Conservation (phyloP, 2,888 invertebrate species). For the Ditula angustiorana region DNA sequence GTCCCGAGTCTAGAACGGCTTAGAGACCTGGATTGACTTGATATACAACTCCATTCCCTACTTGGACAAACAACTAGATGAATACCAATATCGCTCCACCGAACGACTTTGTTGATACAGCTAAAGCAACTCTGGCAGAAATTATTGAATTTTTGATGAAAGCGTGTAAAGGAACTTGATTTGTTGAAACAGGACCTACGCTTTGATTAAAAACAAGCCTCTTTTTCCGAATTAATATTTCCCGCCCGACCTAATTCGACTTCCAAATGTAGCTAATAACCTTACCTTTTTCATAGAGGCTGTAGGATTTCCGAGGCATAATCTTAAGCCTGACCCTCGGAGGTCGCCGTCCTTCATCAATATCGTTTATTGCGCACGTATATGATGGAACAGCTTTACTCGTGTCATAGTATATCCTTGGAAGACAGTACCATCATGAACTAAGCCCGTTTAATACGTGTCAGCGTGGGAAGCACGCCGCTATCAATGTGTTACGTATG, state of each 20-base stretch:
- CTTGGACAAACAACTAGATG: conserved; percentile 20
- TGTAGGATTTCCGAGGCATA: conserved; percentile 65
- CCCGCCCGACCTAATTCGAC: conserved; percentile 53
- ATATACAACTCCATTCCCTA: conserved; percentile 17
- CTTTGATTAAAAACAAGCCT: conserved; percentile 18
- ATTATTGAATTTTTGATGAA: conserved; percentile 57
- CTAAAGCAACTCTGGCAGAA: conserved; percentile 47
- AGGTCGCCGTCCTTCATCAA: conserved; percentile 52
- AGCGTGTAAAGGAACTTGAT: conserved; percentile 17
- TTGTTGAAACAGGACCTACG: conserved; percentile 10
- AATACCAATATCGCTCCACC: conserved; percentile 4
- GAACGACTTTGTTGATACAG: conserved; percentile 26
- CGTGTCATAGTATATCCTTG: conserved; percentile 8
- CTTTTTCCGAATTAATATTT: conserved; percentile 24
- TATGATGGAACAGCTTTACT: conserved; percentile 8
- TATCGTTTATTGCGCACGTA: conserved; percentile 46
- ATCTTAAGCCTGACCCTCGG: conserved; percentile 62
- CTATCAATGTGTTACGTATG: neutral
- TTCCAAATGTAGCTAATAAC: conserved; percentile 71
- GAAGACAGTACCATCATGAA: conserved; percentile 6
- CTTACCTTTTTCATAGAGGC: conserved; percentile 70
- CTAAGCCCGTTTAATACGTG: neutral
- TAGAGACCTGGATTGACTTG: conserved; percentile 38
- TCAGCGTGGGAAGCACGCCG: neutral
- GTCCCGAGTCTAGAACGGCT: conserved; percentile 51